A percentile compares a stretch with the other conserved stretches of the same genome.
Evolutionary conservation across 2,888 invertebrate genomes (phyloP).

Genomic region (Ennomos fuscantarius): DNA sequence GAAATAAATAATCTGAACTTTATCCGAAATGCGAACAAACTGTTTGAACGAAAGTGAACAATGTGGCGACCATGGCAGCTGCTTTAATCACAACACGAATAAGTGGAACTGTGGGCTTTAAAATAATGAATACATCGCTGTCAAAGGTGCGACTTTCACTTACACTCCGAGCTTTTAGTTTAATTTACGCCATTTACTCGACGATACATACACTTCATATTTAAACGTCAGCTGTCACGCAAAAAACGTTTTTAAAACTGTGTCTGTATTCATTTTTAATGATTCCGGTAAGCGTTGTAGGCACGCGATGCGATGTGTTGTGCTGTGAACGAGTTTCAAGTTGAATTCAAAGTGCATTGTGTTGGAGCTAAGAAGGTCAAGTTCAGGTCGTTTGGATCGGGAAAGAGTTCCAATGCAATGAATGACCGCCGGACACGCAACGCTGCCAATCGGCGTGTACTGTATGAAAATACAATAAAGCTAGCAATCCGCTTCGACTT

Average conservation of each 20-base stretch:
- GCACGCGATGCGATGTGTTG: neutral
- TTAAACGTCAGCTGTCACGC: constrained; percentile 7
- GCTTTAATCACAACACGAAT: constrained; percentile 4
- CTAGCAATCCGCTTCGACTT: no score
- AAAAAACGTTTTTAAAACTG: constrained; percentile 8
- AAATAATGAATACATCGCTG: constrained; percentile 13
- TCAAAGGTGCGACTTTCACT: constrained; percentile 30
- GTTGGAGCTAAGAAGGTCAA: constrained; percentile 15
- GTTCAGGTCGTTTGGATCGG: constrained; percentile 11
- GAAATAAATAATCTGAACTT: no score
- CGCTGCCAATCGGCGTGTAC: neutral
- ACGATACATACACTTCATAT: neutral
- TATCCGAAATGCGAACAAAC: constrained; percentile 1
- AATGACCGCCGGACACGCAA: constrained; percentile 10
- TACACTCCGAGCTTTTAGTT: constrained; percentile 16
- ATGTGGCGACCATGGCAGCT: constrained; percentile 7
- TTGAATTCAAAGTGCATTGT: constrained; percentile 7
- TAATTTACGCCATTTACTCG: constrained; percentile 8
- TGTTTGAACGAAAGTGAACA: constrained; percentile 10
- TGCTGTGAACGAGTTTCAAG: constrained; percentile 1
- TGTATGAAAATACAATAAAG: neutral
- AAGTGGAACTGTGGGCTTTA: constrained; percentile 6
- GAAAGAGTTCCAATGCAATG: constrained; percentile 8
- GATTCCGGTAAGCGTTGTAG: neutral
- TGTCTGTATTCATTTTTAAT: neutral